Evolutionary conservation across 2,888 invertebrate species (phyloP).

Genomic region (Sepioteuthis lessoniana): DNA sequence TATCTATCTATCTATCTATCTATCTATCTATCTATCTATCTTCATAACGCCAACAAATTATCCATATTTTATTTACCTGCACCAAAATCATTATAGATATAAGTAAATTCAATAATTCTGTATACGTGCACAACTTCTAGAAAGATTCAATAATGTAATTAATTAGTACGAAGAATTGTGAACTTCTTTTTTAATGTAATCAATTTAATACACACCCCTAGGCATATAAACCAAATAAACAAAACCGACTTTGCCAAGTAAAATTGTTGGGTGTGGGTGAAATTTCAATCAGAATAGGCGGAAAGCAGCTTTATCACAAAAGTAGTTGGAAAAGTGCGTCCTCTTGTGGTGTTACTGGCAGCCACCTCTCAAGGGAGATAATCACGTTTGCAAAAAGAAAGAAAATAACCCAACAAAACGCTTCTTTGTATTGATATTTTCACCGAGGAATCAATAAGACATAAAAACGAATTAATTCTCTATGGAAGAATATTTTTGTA

Average conservation of each 20-base stretch:
- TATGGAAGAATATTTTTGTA: neutral
- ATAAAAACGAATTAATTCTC: constrained; percentile 33
- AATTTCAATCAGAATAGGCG: neutral
- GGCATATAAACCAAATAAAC: neutral
- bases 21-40: too few relatives aligned
- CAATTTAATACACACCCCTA: neutral
- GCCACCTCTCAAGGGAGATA: neutral
- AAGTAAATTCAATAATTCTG: neutral
- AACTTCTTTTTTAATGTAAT: neutral
- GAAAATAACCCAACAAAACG: neutral
- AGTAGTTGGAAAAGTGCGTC: neutral
- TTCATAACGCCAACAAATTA: too few relatives aligned
- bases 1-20: too few relatives aligned
- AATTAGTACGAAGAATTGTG: neutral
- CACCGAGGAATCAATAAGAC: neutral
- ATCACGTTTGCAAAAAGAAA: constrained; percentile 13
- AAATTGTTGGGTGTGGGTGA: too few relatives aligned
- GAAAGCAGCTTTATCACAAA: neutral
- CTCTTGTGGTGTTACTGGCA: neutral
- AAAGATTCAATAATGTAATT: neutral
- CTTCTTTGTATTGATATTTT: neutral
- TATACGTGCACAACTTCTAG: neutral
- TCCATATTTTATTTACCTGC: too few relatives aligned
- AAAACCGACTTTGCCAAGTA: neutral
- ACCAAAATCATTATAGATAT: neutral